phyloP scores from a whole-genome alignment of 1,140 invertebrate genomes.

The Brachionus sp. region DNA sequence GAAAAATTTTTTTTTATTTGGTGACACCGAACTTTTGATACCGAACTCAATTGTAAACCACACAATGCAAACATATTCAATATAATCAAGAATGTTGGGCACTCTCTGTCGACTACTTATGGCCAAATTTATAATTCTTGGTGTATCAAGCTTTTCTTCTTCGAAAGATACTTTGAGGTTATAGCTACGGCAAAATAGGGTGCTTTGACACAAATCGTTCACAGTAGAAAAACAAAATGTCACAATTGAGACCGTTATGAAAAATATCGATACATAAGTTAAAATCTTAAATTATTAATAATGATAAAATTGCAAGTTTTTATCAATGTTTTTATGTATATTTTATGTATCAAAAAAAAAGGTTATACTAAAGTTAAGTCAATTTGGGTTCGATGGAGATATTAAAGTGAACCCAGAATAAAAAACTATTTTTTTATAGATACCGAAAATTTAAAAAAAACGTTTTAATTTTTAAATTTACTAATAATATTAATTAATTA shows the following conservation, averaged over 20 bases:
- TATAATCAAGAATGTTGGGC: neutral
- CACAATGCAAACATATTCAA: constrained; percentile 7
- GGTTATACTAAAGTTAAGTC: too few species aligned
- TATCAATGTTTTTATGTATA: too few species aligned
- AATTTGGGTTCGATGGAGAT: too few species aligned
- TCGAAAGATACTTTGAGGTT: neutral
- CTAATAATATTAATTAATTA: too few species aligned
- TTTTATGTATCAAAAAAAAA: too few species aligned
- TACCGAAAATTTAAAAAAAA: too few species aligned
- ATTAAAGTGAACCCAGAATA: too few species aligned
- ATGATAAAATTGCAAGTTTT: too few species aligned
- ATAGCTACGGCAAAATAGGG: constrained; percentile 30
- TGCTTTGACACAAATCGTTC: constrained; percentile 28
- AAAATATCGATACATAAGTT: constrained; percentile 30
- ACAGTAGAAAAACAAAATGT: constrained; percentile 35
- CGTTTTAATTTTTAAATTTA: too few species aligned
- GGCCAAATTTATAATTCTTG: neutral
- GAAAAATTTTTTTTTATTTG: constrained; percentile 59
- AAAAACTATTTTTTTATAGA: too few species aligned
- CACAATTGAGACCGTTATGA: constrained; percentile 29
- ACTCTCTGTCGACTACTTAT: constrained; percentile 8
- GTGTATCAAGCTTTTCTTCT: neutral
- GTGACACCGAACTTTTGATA: constrained; percentile 57
- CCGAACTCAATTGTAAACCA: constrained; percentile 45
- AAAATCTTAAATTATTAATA: neutral